A percentile compares a stretch with the other conserved stretches of the same genome.
Conservation (phyloP, 2,888 invertebrate genomes). For the Amiota mariae region DNA sequence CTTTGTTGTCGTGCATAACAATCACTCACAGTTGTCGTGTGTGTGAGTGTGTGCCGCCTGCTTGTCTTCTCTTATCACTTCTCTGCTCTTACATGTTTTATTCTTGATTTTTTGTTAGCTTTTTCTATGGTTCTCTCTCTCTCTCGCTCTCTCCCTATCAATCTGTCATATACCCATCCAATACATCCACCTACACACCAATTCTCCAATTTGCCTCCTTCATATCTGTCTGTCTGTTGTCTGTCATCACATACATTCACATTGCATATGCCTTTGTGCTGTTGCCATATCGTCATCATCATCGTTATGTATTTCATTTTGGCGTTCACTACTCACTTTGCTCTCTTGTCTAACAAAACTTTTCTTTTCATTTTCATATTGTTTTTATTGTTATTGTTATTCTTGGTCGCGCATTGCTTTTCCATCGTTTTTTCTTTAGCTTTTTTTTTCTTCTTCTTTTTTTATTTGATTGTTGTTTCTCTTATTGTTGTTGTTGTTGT, state of each 20-base stretch:
- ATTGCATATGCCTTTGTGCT: neutral
- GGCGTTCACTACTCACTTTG: neutral
- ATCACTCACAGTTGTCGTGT: conserved; percentile 24
- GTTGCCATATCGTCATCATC: neutral
- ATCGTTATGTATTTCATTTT: neutral
- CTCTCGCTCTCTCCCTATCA: too few species aligned
- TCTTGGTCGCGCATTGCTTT: conserved; percentile 1
- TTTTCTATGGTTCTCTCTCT: neutral
- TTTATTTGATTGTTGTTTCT: too few species aligned
- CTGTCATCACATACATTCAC: too few species aligned
- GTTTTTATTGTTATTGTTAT: neutral
- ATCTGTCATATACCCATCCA: neutral
- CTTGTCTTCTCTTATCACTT: neutral
- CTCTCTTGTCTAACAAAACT: neutral
- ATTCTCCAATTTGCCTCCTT: neutral
- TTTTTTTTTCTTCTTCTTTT: too few species aligned
- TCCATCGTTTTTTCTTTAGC: too few species aligned
- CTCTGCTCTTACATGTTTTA: neutral
- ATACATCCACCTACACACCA: neutral
- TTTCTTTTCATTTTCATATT: conserved; percentile 2
- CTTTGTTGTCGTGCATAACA: conserved; percentile 19
- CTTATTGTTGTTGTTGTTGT: neutral
- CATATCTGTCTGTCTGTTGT: neutral
- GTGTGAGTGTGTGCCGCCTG: neutral
- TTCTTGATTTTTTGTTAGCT: neutral